phyloP scores from a whole-genome alignment of 2,797 vertebrate species.

The Hipposideros larvatus region DNA sequence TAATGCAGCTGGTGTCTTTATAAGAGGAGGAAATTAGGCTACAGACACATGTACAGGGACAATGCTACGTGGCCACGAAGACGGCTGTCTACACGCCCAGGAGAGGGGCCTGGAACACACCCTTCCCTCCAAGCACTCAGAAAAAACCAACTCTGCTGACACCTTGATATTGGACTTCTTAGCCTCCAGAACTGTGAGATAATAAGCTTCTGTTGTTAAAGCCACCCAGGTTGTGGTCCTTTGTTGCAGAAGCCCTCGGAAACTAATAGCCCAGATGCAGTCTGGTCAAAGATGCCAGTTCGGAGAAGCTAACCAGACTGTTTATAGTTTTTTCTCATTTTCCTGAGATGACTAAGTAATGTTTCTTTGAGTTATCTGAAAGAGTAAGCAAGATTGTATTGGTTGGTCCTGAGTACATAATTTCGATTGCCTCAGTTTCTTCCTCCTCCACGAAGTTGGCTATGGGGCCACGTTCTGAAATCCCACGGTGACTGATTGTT shows the following conservation, averaged over 20 bases:
- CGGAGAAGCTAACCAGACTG: not conserved
- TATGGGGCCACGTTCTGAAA: not conserved
- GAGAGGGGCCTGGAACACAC: not conserved
- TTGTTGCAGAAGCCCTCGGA: not conserved
- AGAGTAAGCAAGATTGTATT: not conserved
- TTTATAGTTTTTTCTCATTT: not conserved
- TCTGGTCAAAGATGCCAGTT: not conserved
- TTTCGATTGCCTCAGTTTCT: constrained; percentile 43
- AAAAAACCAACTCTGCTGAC: not conserved
- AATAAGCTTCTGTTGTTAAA: not conserved
- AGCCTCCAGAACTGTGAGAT: not conserved
- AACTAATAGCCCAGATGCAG: not conserved
- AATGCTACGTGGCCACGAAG: not conserved
- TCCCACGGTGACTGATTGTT: not conserved
- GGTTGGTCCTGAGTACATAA: not conserved
- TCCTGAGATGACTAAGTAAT: not conserved
- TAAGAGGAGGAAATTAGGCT: not conserved
- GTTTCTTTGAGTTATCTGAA: not conserved
- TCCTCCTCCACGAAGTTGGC: not conserved
- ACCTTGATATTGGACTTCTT: not conserved
- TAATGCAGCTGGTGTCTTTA: not conserved
- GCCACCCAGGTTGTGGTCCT: not conserved
- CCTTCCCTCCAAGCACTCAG: not conserved
- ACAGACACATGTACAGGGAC: not conserved
- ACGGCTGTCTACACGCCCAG: not conserved